Evolutionary conservation across 2,113 vertebrate species (phyloP), one percentile per base, ranked within the genome.

Genomic region (Larimichthys polyactis): DNA sequence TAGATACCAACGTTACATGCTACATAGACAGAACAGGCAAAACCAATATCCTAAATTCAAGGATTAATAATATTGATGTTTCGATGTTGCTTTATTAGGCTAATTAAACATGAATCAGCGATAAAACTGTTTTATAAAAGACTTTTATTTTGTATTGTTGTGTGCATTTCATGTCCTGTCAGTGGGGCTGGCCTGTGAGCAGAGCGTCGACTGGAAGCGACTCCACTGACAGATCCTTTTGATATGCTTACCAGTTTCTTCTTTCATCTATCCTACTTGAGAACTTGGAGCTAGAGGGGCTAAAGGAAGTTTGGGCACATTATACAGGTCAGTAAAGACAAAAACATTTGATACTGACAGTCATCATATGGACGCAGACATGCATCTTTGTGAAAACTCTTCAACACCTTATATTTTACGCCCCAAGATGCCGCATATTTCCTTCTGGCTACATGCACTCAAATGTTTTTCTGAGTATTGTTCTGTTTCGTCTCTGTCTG

Each of bases 401-500:
- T 63, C 15, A 62, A 73, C 20, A 75, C 10, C n/a, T 59, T 71
- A 74, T 36, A 70, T 48, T 63, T 71, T 29, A 9, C 3, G 16
- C 19, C 36, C 54, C 19, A 15, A 40, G 27, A 40, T 48, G 16
- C 32, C 36, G 19, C 8, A 75, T 22, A 59, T 32, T 46, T 70
- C 43, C 57, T 24, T 51, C 17, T 20, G 17, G 17, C 36, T 60
- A 19, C 5, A 15, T 5, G 11, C 16, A 54, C 62, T 69, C 4
- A 4, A 67, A 77, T 29, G 57, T 73, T 55, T 71, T 22, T 70
- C 27, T 27, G 60, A 55, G 27, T 27, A 8, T 9, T n/a, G 64
- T 22, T 83, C 29, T 4, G 19, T 69, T 77, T 83, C 51, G n/a
- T 59, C 63, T 11, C 40, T 1, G 51, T 58, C 72, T 84, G 52